These are phyloP conservation scores for Zingel zingel DNA, from an alignment of 2,113 vertebrate species.

Conservation along the genomic window DNA sequence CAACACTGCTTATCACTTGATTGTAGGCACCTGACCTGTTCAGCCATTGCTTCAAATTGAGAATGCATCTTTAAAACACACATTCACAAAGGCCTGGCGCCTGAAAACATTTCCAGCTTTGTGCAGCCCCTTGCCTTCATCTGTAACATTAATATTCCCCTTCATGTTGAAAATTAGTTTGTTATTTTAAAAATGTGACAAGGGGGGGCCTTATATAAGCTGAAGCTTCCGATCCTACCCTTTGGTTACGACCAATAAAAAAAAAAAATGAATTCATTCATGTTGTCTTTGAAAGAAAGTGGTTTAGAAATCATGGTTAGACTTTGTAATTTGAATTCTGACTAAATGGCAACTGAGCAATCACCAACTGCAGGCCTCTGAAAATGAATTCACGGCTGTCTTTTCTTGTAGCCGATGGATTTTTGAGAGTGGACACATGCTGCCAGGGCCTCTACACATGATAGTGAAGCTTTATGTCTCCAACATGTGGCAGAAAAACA, in stretches of 20 bases:
- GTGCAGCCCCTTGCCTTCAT: not conserved
- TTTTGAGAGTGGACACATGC: not conserved
- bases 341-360: not conserved
- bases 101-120: not conserved
- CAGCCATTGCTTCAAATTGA: not conserved
- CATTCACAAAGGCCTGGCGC: not conserved
- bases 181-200: no score
- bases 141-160: not conserved
- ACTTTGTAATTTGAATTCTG: not conserved
- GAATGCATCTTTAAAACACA: no score
- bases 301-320: not conserved
- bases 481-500: not conserved
- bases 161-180: no score
- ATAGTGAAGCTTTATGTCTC: not conserved
- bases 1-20: not conserved
- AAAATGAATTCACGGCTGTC: not conserved
- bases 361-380: not conserved
- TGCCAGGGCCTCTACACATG: not conserved
- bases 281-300: not conserved
- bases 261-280: no score
- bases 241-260: no score
- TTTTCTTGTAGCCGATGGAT: not conserved
- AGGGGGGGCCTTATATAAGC: no score
- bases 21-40: not conserved
- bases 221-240: no score